These are phyloP conservation scores for Aselliscus stoliczkanus DNA, from an alignment of 2,797 vertebrate species.

Conservation along the genomic window DNA sequence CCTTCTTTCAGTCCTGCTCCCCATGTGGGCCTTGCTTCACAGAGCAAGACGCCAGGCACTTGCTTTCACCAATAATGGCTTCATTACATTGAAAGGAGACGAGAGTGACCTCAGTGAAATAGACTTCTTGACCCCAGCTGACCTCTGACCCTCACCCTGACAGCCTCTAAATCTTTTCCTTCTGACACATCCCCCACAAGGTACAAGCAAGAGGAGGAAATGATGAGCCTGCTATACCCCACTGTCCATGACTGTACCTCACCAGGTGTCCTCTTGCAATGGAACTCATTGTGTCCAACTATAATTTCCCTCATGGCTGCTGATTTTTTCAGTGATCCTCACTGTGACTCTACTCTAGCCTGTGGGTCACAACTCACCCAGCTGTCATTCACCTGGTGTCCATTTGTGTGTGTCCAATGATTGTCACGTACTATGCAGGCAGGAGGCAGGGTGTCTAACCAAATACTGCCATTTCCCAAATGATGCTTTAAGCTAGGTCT, in stretches of 20 bases:
- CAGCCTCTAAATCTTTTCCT: slow-evolving; percentile 86
- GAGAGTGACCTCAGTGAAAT: slow-evolving; percentile 84
- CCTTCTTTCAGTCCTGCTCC: slow-evolving; percentile 75
- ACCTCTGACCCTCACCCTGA: slow-evolving; percentile 84
- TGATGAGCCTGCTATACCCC: neutral
- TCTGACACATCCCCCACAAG: slow-evolving; percentile 68
- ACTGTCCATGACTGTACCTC: neutral
- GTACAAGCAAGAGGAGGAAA: slow-evolving; percentile 50
- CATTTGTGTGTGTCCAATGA: neutral
- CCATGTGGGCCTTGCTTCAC: slow-evolving; percentile 76
- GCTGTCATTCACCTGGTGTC: slow-evolving; percentile 47
- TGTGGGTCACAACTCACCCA: neutral
- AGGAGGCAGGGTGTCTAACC: neutral
- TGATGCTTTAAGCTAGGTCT: neutral
- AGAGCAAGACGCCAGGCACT: slow-evolving; percentile 73
- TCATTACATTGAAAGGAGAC: slow-evolving; percentile 86
- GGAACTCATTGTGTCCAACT: neutral
- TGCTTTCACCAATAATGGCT: slow-evolving; percentile 85
- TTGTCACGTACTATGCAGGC: neutral
- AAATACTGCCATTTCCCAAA: slow-evolving; percentile 21
- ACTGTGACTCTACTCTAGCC: neutral
- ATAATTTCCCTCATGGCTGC: neutral
- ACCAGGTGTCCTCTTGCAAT: neutral
- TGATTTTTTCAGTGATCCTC: neutral
- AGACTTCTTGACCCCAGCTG: slow-evolving; percentile 86